phyloP scores from a whole-genome alignment of 2,888 invertebrate genomes.

The Glaucopsyche alexis region DNA sequence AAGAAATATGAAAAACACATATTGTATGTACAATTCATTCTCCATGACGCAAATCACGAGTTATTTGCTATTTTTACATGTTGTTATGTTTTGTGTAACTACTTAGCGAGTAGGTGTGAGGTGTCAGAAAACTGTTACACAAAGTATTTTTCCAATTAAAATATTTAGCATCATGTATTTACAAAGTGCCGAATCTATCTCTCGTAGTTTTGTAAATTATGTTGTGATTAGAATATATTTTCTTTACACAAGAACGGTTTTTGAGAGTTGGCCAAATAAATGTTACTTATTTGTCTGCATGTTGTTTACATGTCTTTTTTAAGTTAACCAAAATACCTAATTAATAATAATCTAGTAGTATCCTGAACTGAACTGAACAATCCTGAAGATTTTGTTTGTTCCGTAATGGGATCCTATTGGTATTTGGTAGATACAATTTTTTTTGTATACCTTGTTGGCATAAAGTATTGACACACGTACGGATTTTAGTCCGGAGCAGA shows the following conservation, averaged over 20 bases:
- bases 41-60: slow-evolving; percentile 31
- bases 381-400: no score
- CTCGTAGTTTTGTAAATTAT: neutral
- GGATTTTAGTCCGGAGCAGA: no score
- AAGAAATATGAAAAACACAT: neutral
- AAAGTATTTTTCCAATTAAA: slow-evolving; percentile 9
- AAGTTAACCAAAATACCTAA: neutral
- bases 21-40: slow-evolving; percentile 2
- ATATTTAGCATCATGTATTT: slow-evolving; percentile 12
- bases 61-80: slow-evolving; percentile 3
- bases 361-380: no score
- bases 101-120: slow-evolving; percentile 13
- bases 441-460: no score
- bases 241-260: neutral
- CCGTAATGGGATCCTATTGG: no score
- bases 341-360: neutral
- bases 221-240: neutral
- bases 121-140: neutral
- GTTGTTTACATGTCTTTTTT: neutral
- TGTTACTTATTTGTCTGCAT: neutral
- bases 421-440: no score
- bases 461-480: no score
- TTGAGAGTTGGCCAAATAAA: neutral
- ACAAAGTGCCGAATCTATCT: neutral
- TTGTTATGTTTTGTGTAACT: slow-evolving; percentile 8